Base-by-base conservation (phyloP, 2,797 vertebrate genomes). In the Saxicola maurus region DNA sequence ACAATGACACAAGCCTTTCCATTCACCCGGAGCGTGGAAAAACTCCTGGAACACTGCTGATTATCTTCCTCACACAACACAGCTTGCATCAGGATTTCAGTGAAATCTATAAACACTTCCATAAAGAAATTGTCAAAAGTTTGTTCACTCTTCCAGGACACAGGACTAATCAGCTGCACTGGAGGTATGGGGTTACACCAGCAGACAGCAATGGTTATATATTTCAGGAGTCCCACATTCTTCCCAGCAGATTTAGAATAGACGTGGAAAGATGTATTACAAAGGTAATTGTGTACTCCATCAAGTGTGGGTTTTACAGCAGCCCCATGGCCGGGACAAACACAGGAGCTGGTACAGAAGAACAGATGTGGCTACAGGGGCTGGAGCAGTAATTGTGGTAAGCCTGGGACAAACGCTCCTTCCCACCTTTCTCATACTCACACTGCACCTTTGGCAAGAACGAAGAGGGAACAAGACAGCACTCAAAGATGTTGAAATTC, bases 321-420 rank as follows among this genome's bases (percentile, higher is more conserved):
- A 67, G 61, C 20, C 48, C 51, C 0, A 0, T 38, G 42, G 42
- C n/a, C 27, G 57, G 43, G 38, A 53, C 61, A 89, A 76, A 67
- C 62, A 68, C 18, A 48, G 55, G 35, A 89, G 53, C 30, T 38
- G 38, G 42, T 48, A 30, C 5, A 13, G 52, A 82, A 62, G 33
- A 53, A 12, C 38, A 77, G 55, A 37, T 0, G 0, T 25, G n/a
- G 53, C 53, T 35, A 10, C 5, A 30, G 52, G 48, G 3, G 4
- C 52, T 62, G 56, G 27, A 83, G 16, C 43, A 49, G 33, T 30
- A 46, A 30, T 0, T 33, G 53, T 40, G 28, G 33, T 16, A 38
- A 75, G 18, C 28, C 21, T 55, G 51, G 67, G 12, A 31, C 13
- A 66, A 46, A n/a, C 27, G 8, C 18, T 73, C 57, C 52, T 48